phyloP scores from a whole-genome alignment of 35 echinoderm and acorn worm genomes.

The Holothuria glaberrima region DNA sequence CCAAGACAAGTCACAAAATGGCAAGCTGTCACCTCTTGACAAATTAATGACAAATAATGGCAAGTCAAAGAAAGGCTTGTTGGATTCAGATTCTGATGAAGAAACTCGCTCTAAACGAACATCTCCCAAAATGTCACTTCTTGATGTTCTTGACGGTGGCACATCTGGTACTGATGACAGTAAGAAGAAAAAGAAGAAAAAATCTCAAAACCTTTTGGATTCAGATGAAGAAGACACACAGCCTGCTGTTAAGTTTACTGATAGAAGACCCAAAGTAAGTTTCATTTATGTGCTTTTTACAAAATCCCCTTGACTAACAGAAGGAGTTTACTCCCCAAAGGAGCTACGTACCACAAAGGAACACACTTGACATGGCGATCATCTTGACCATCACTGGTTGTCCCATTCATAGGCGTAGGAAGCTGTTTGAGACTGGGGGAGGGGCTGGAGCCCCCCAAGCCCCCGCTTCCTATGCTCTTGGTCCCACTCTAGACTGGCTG shows the following conservation, averaged over 20 bases:
- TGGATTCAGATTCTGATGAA: constrained; percentile 43
- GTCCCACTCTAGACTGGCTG: too few relatives aligned
- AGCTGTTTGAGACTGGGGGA: too few relatives aligned
- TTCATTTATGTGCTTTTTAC: too few relatives aligned
- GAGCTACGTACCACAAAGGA: too few relatives aligned
- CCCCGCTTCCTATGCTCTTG: too few relatives aligned
- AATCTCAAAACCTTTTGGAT: neutral
- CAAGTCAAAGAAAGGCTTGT: constrained; percentile 25
- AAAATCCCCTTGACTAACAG: too few relatives aligned
- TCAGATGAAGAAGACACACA: neutral
- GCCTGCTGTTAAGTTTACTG: constrained; percentile 22
- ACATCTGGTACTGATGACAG: neutral
- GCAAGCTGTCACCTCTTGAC: constrained; percentile 36
- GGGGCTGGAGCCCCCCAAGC: too few relatives aligned
- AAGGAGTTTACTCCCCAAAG: too few relatives aligned
- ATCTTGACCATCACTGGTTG: too few relatives aligned
- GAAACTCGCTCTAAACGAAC: neutral
- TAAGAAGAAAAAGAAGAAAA: constrained; percentile 33
- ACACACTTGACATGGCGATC: too few relatives aligned
- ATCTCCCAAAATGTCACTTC: constrained; percentile 11
- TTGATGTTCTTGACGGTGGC: constrained; percentile 34
- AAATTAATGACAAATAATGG: neutral
- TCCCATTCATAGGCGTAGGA: too few relatives aligned
- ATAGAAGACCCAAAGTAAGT: constrained; percentile 41
- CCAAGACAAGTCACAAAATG: neutral